Evolutionary conservation across 1,140 invertebrate genomes (phyloP).

Genomic region (Arctopsyche grandis): DNA sequence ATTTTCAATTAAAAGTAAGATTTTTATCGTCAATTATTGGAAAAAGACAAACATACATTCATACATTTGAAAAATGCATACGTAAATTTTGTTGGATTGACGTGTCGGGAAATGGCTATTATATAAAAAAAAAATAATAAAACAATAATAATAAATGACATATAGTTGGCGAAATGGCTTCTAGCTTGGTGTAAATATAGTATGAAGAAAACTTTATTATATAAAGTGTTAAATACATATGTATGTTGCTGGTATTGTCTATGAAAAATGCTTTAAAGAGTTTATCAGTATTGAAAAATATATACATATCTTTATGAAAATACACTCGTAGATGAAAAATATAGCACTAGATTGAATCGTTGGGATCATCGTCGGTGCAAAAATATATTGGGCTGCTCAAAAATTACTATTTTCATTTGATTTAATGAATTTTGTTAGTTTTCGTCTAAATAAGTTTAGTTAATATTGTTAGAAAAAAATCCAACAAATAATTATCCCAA

Average conservation of each 20-base stretch:
- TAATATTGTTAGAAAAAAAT: too few relatives aligned
- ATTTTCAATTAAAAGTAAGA: constrained; percentile 5
- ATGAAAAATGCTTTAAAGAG: constrained; percentile 26
- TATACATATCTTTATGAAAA: neutral
- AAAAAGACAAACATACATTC: neutral
- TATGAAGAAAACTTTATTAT: constrained; percentile 27
- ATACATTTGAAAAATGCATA: too few relatives aligned
- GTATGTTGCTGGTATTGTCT: constrained; percentile 24
- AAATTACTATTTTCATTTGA: too few relatives aligned
- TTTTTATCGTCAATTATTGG: constrained; percentile 4
- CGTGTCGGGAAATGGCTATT: too few relatives aligned
- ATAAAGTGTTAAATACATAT: constrained; percentile 32
- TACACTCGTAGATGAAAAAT: constrained; percentile 2
- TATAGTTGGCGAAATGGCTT: constrained; percentile 16
- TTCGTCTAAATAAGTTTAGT: too few relatives aligned
- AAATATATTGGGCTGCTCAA: too few relatives aligned
- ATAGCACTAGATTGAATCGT: constrained; percentile 20
- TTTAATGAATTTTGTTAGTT: too few relatives aligned
- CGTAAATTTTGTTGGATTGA: too few relatives aligned
- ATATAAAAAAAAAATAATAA: too few relatives aligned
- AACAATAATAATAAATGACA: too few relatives aligned
- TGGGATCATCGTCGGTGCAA: neutral
- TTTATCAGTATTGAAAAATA: constrained; percentile 34
- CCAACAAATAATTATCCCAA: too few relatives aligned
- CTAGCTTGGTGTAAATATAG: constrained; percentile 26